Evolutionary conservation across 2,888 invertebrate genomes (phyloP), one percentile per base, ranked within the genome.

Genomic region (Plemyria rubiginata): DNA sequence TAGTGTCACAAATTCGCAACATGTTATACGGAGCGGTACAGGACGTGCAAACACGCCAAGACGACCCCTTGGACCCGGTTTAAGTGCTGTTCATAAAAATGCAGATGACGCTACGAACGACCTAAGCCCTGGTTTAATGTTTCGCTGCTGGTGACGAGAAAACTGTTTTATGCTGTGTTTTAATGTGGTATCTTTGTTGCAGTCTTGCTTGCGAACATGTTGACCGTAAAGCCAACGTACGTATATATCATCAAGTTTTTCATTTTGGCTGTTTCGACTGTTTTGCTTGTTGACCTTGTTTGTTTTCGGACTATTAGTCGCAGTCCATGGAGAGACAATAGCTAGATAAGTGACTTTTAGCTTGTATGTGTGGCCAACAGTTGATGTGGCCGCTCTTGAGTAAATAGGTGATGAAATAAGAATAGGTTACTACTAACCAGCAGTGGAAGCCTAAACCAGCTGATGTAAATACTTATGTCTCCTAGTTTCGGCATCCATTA

Each of bases 401-500:
- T 22, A 8, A 3, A 32, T 29, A 38, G 38, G 8, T 11, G 4
- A 40, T 12, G 12, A n/a, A n/a, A n/a, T n/a, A n/a, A n/a, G 11
- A 40, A 7, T 11, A 15, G 6, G 12, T 38, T 41, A 41, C 5
- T 12, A 22, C 22, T 3, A 22, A 22, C 22, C 22, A 54, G 16
- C 16, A 45, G 38, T n/a, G n/a, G 32, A 46, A 38, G 38, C 46
- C 36, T 45, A 50, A 50, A n/a, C 22, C 13, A 36, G 53, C 41
- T 54, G 40, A 59, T 59, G 59, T 53, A 28, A 54, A 54, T 58
- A 45, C 53, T 53, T 50, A 12, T 53, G 45, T 54, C 57, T 52
- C 43, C 15, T 50, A 54, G 49, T 62, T 51, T 54, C 43, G 50
- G 67, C 70, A 72, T 77, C 78, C 79, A 79, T 80, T 79, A 80